These are phyloP conservation scores for Poecile montanus DNA, from an alignment of 2,797 vertebrate species.

Conservation along the genomic window DNA sequence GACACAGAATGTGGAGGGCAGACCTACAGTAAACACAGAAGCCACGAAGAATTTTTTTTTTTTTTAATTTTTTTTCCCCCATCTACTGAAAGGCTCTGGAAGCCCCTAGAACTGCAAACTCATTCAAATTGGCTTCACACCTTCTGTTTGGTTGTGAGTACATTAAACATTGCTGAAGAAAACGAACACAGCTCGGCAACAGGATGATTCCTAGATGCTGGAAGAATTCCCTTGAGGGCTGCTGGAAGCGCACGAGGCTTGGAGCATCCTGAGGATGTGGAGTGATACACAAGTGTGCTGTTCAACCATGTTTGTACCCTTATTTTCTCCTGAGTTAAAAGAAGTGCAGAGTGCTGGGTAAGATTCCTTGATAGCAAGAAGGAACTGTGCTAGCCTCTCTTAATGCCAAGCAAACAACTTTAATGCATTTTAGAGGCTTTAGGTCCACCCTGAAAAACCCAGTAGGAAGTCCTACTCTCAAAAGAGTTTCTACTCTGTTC, in stretches of 20 bases:
- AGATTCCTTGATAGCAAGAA: not conserved
- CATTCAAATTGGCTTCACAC: not conserved
- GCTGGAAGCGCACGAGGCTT: conserved; percentile 38
- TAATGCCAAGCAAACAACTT: not conserved
- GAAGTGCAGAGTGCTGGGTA: conserved; percentile 47
- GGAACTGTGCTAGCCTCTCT: conserved; percentile 6
- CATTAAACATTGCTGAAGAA: not conserved
- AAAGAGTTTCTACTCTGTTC: not conserved
- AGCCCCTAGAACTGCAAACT: not conserved
- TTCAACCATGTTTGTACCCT: conserved; percentile 68
- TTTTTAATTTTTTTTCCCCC: not conserved
- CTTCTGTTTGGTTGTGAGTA: not conserved
- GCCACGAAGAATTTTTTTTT: not conserved
- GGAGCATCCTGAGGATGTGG: conserved; percentile 35
- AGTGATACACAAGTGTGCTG: conserved; percentile 59
- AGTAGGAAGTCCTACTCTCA: not conserved
- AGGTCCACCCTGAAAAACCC: not conserved
- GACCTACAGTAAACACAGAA: not conserved
- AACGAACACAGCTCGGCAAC: not conserved
- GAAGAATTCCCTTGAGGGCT: conserved; percentile 34
- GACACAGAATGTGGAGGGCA: not conserved
- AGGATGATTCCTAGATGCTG: conserved; percentile 16
- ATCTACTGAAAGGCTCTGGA: not conserved
- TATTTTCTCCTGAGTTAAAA: conserved; percentile 65
- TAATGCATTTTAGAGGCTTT: not conserved